Evolutionary conservation across 1,140 invertebrate genomes (phyloP), one percentile per base, ranked within the genome.

Genomic region (Temnothorax longispinosus): DNA sequence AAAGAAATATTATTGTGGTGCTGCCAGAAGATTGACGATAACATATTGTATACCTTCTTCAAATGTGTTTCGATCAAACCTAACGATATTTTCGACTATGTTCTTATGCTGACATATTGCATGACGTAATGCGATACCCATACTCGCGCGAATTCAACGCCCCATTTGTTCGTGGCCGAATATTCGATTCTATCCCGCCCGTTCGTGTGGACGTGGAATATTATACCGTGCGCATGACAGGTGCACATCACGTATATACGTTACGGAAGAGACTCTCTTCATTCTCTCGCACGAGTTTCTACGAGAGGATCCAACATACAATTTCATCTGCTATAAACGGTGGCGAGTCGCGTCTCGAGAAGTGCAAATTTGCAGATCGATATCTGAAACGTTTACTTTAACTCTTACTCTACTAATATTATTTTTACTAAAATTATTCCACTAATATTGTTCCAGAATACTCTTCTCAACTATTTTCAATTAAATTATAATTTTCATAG

Each of bases 161-260:
- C 38, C 11, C 47, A 78, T 85, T 85, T 85, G 47, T n/a, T 77
- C 35, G 15, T 11, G 54, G 21, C 15, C 74, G n/a, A 50, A 41
- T 56, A 60, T 84, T 60, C 47, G 21, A 72, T 82, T 60, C 54
- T 62, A 75, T 38, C 18, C 27, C 32, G 11, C 38, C 41, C 21
- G 21, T 58, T 58, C 21, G 27, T 38, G 18, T 21, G n/a, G 10
- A 81, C 65, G 13, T 56, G 50, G 78, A 60, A 85, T 78, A 56
- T 78, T 67, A 78, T 60, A 87, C 15, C 56, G 62, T 74, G 80
- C 44, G 56, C 11, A 62, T 87, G 90, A 91, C 90, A 91, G 90
- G 86, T 89, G 88, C 52, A 71, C 69, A 85, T 87, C 78, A 69
- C 62, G 50, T 60, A 74, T 82, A 67, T 67, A 64, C 75, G 56